Base-by-base conservation (phyloP, 2,113 vertebrate species). In the Lynx canadensis region DNA sequence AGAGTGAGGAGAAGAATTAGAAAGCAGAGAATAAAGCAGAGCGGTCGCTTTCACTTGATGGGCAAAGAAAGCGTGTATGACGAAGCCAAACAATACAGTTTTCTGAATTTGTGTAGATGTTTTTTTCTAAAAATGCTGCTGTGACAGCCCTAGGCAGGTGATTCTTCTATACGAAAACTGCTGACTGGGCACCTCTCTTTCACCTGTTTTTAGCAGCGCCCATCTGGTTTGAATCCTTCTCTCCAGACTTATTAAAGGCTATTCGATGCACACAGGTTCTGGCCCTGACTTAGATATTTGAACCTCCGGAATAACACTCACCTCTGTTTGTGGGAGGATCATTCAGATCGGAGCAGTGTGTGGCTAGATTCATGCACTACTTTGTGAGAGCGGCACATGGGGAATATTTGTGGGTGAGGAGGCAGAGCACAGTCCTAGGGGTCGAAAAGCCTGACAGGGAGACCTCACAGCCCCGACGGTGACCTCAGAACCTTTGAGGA, bases 1-100 rank as follows among this genome's bases (percentile, higher is more conserved):
- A 96, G 96, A 94, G 38, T 41, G 76, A 98, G 85, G 14, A 96
- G 45, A 66, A 45, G 84, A 95, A 94, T 83, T 80, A 71, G 55
- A 41, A 96, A 85, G 60, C 52, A 55, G 25, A 63, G 76, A 50
- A 71, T 73, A 97, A 97, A 95, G 1, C 14, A 91, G 68, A 98
- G 33, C 5, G 82, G 90, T 93, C 0, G 8, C 81, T 89, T 95
- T 92, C 33, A 91, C 66, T 60, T 91, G n/a, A 63, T 97, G 73
- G 90, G 36, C 88, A 98, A 57, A 93, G 36, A 81, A 90, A 86
- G 84, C 57, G 33, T 87, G 33, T 38, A 66, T 19, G 89, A 76
- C 65, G 45, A 91, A 71, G 78, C 21, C 27, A 89, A 36, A 71
- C 36, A 63, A 57, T 65, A 63, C 27, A 14, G 2, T 55, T 57